Conservation (phyloP, 2,888 invertebrate species). For the Melanostoma mellinum region DNA sequence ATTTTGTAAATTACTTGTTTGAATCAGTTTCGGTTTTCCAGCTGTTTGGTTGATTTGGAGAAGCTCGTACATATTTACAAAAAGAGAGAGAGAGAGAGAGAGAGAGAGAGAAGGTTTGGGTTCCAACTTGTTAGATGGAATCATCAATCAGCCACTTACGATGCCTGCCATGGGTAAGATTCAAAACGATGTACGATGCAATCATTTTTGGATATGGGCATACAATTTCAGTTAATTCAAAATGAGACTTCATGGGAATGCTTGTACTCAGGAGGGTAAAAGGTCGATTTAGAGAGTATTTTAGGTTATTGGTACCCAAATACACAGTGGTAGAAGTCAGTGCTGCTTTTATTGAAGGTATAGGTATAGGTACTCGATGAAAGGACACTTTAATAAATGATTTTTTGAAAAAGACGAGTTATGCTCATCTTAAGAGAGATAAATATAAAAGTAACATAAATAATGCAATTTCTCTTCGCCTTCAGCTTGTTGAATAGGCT, state of each 20-base stretch:
- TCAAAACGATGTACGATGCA: conserved; percentile 7
- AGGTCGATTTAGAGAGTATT: neutral
- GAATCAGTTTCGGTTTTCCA: conserved; percentile 51
- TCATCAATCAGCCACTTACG: conserved; percentile 60
- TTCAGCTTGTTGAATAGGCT: too few relatives aligned
- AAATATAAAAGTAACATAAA: too few relatives aligned
- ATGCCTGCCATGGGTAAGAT: conserved; percentile 33
- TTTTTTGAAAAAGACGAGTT: too few relatives aligned
- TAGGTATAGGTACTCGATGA: too few relatives aligned
- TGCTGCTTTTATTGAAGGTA: too few relatives aligned
- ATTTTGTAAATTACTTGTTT: conserved; percentile 67
- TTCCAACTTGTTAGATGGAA: conserved; percentile 52
- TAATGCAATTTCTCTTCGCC: too few relatives aligned
- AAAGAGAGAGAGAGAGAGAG: neutral
- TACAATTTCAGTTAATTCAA: conserved; percentile 50
- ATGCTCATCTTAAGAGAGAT: too few relatives aligned
- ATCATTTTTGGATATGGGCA: conserved; percentile 12
- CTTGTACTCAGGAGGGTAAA: neutral
- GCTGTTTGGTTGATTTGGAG: neutral
- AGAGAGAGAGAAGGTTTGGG: conserved; percentile 2
- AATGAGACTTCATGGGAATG: conserved; percentile 20
- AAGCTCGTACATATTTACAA: neutral
- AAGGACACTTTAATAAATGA: too few relatives aligned
- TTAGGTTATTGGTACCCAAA: too few relatives aligned
- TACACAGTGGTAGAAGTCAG: too few relatives aligned